Conservation (phyloP, 2,797 vertebrate genomes). For the Philypnodon macrostomus region DNA sequence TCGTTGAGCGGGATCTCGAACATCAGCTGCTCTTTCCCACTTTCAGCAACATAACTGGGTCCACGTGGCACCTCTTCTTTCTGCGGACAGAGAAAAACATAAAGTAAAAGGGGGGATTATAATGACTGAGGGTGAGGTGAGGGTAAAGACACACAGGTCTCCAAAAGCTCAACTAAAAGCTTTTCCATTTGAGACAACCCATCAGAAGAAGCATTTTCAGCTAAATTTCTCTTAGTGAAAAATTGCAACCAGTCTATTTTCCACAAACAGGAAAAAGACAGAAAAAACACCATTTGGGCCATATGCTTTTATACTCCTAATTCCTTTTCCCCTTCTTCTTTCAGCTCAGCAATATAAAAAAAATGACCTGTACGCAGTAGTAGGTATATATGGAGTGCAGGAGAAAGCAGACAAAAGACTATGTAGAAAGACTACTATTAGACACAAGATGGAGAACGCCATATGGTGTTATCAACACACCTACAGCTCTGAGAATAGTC, state of each 20-base stretch:
- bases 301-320: slow-evolving; percentile 45
- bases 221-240: slow-evolving; percentile 46
- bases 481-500: slow-evolving; percentile 27
- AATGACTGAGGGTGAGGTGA: slow-evolving; percentile 5
- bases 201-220: slow-evolving; percentile 47
- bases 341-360: slow-evolving; percentile 55
- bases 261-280: slow-evolving; percentile 16
- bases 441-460: slow-evolving; percentile 24
- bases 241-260: slow-evolving; percentile 36
- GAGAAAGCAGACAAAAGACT: slow-evolving; percentile 26
- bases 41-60: slow-evolving; percentile 66
- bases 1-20: slow-evolving; percentile 96
- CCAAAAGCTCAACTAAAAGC: slow-evolving; percentile 62
- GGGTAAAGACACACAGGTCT: slow-evolving; percentile 27
- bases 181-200: slow-evolving; percentile 62
- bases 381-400: slow-evolving; percentile 16
- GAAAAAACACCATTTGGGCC: slow-evolving; percentile 42
- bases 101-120: slow-evolving; percentile 19
- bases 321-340: slow-evolving; percentile 29
- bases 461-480: slow-evolving; percentile 20
- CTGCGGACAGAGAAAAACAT: slow-evolving; percentile 60
- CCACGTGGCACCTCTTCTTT: slow-evolving; percentile 80
- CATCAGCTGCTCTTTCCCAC: slow-evolving; percentile 88
- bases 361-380: slow-evolving; percentile 43
- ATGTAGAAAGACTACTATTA: slow-evolving; percentile 29